Conservation (phyloP, 2,113 vertebrate genomes). For the Oncorhynchus kisutch region DNA sequence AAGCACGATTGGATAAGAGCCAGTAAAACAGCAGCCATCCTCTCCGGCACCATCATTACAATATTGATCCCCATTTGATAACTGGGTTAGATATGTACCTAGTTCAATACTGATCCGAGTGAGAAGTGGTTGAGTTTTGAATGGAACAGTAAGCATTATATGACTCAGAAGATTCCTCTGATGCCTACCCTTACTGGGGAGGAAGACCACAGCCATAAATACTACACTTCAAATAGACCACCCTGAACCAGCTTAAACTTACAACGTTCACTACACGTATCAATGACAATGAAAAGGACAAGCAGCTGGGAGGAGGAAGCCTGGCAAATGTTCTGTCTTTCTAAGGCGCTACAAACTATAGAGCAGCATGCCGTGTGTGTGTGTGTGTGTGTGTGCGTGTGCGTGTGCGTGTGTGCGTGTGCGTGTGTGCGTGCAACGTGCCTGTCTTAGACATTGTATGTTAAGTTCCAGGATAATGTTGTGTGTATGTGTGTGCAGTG, state of each 20-base stretch:
- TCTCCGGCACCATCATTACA: too few relatives aligned
- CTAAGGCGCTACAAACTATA: not conserved
- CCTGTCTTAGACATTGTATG: too few relatives aligned
- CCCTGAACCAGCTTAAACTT: conserved; percentile 24
- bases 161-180: conserved; percentile 2
- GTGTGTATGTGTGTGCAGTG: not conserved
- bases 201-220: conserved; percentile 19
- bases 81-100: too few relatives aligned
- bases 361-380: not conserved
- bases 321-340: not conserved
- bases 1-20: too few relatives aligned
- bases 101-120: too few relatives aligned
- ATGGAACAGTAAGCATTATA: not conserved
- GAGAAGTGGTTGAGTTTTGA: not conserved
- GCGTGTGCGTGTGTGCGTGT: not conserved
- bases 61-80: too few relatives aligned
- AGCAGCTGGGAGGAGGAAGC: conserved; percentile 13
- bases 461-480: too few relatives aligned
- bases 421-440: not conserved
- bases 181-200: not conserved
- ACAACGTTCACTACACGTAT: conserved; percentile 9
- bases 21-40: too few relatives aligned
- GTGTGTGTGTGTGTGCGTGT: not conserved
- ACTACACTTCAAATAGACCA: conserved; percentile 33
- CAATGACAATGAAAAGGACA: conserved; percentile 15